These are phyloP conservation scores for Antigone vipio DNA, from an alignment of 2,113 vertebrate species.

Conservation along the genomic window DNA sequence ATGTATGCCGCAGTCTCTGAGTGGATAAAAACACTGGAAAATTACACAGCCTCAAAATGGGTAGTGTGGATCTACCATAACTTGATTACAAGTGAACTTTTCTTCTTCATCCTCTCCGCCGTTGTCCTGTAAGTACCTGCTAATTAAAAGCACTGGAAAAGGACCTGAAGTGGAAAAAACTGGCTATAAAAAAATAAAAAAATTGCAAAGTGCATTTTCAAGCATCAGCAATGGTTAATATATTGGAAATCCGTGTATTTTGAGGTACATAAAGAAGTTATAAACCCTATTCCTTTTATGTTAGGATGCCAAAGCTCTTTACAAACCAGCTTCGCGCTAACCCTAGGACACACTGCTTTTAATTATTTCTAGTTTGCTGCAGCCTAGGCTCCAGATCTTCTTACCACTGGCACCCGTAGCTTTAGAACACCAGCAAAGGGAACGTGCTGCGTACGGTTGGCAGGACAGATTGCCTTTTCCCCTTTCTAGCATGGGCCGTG, in stretches of 20 bases:
- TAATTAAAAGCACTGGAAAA: neutral
- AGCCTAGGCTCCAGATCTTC: neutral
- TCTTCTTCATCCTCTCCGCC: constrained; percentile 85
- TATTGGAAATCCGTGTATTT: neutral
- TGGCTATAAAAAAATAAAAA: neutral
- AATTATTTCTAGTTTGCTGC: neutral
- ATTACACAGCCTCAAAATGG: constrained; percentile 67
- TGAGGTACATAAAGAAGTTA: neutral
- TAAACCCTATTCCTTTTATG: neutral
- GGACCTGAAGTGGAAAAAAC: neutral
- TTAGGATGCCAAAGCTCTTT: neutral
- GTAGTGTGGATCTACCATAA: constrained; percentile 86
- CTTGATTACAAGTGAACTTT: constrained; percentile 84
- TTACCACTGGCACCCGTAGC: neutral
- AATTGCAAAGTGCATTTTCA: neutral
- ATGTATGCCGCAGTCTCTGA: constrained; percentile 76
- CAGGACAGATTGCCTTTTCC: neutral
- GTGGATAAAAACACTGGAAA: constrained; percentile 76
- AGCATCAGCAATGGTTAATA: neutral
- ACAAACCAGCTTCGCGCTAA: neutral
- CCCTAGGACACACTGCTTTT: neutral
- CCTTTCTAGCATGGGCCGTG: neutral
- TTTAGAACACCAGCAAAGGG: neutral
- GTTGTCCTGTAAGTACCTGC: constrained; percentile 83
- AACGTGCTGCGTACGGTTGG: neutral